These are phyloP conservation scores for Ceratina calcarata DNA, from an alignment of 1,140 invertebrate genomes.

Conservation along the genomic window DNA sequence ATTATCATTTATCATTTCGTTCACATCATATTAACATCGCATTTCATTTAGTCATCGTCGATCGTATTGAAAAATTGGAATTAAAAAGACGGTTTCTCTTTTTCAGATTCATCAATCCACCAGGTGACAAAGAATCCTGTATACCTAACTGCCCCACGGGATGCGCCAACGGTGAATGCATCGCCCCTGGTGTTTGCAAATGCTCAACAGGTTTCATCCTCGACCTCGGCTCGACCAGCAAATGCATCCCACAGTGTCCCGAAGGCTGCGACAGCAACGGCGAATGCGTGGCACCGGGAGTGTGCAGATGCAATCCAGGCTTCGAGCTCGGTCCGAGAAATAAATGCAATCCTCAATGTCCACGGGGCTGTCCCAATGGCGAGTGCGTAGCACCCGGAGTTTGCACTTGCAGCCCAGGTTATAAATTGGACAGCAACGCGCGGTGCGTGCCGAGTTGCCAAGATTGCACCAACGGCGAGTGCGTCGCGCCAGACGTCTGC, in stretches of 20 bases:
- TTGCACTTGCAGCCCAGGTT: conserved; percentile 44
- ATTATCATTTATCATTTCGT: too few species aligned
- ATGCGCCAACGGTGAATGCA: conserved; percentile 68
- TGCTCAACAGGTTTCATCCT: conserved; percentile 64
- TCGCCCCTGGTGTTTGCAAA: conserved; percentile 65
- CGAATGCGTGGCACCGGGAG: conserved; percentile 19
- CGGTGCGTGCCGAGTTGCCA: conserved; percentile 31
- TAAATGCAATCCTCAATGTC: conserved; percentile 30
- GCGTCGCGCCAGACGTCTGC: conserved; percentile 33
- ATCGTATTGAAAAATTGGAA: neutral
- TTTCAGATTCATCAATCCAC: conserved; percentile 70
- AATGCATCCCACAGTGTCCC: conserved; percentile 39
- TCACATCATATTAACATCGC: too few species aligned
- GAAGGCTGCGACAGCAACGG: conserved; percentile 21
- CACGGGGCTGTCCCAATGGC: conserved; percentile 27
- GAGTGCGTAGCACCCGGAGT: conserved; percentile 25
- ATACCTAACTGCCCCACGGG: conserved; percentile 60
- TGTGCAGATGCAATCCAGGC: conserved; percentile 35
- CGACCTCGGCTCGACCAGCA: conserved; percentile 27
- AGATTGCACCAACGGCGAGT: conserved; percentile 37
- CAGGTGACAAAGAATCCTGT: conserved; percentile 67
- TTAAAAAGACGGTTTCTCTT: neutral
- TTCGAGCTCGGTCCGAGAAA: neutral
- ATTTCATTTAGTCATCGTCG: neutral
- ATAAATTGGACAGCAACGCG: neutral